Conservation (phyloP, 2,888 invertebrate species). For the Sicus ferrugineus region DNA sequence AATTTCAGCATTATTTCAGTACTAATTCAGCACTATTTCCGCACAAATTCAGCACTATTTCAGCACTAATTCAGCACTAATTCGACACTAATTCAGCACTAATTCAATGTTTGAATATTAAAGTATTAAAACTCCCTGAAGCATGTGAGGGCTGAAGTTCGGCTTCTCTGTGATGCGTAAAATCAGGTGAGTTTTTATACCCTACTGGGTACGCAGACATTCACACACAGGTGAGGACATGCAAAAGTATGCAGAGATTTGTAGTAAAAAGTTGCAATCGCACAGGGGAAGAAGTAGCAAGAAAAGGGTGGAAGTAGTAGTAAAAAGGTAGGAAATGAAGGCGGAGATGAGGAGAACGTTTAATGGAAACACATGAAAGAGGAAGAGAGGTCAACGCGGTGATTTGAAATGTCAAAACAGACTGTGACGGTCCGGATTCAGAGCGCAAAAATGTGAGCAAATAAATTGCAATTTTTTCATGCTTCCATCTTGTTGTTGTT, state of each 20-base stretch:
- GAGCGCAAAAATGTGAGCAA: conserved; percentile 19
- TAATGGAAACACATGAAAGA: background rate
- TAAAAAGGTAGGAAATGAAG: background rate
- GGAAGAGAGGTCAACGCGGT: background rate
- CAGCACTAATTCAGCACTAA: too few species aligned
- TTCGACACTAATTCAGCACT: too few species aligned
- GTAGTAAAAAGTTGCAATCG: conserved; percentile 27
- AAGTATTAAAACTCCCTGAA: too few species aligned
- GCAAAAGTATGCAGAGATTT: conserved; percentile 22
- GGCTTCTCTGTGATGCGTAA: too few species aligned
- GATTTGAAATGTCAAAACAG: conserved; percentile 8
- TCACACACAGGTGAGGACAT: background rate
- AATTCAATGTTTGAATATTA: too few species aligned
- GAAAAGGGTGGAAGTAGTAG: background rate
- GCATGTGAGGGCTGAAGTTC: too few species aligned
- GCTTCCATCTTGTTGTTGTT: conserved; percentile 1
- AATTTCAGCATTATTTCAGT: too few species aligned
- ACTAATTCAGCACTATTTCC: too few species aligned
- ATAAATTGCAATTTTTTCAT: conserved; percentile 20
- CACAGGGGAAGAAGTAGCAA: background rate
- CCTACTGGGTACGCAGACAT: too few species aligned
- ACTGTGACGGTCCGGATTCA: background rate
- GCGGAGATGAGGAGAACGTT: background rate
- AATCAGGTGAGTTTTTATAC: too few species aligned
- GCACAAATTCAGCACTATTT: too few species aligned